Evolutionary conservation across 2,888 invertebrate species (phyloP).

Genomic region (Phasia obesa): DNA sequence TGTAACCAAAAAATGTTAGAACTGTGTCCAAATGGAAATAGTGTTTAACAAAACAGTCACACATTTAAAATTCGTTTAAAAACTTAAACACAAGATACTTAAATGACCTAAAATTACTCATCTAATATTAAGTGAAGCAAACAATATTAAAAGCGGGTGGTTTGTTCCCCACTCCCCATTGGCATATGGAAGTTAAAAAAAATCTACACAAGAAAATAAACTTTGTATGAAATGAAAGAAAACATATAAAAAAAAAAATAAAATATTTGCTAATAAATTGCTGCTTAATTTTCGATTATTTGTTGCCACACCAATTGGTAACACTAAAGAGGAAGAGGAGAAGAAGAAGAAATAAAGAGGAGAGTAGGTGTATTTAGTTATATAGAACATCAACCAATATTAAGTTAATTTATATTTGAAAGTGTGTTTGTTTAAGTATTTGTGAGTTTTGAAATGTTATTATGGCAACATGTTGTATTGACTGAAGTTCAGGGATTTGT

Average conservation of each 20-base stretch:
- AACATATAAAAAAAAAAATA: background rate
- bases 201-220: too few species aligned
- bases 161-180: background rate
- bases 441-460: constrained; percentile 44
- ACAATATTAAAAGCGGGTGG: background rate
- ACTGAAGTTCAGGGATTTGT: constrained; percentile 68
- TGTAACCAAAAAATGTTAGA: too few species aligned
- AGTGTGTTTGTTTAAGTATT: background rate
- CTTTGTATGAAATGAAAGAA: background rate
- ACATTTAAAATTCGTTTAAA: constrained; percentile 1
- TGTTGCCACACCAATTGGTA: constrained; percentile 23
- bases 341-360: too few species aligned
- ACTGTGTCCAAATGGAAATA: constrained; percentile 5
- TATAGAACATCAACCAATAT: constrained; percentile 1
- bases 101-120: constrained; percentile 36
- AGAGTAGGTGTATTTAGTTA: background rate
- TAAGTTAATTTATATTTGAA: constrained; percentile 3
- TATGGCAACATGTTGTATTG: constrained; percentile 65
- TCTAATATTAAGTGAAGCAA: constrained; percentile 9
- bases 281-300: constrained; percentile 67
- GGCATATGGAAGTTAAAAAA: background rate
- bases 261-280: constrained; percentile 65
- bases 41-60: constrained; percentile 4
- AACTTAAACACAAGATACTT: constrained; percentile 6
- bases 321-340: background rate